Evolutionary conservation across 2,797 vertebrate genomes (phyloP).

Genomic region (Hydrophis major): DNA sequence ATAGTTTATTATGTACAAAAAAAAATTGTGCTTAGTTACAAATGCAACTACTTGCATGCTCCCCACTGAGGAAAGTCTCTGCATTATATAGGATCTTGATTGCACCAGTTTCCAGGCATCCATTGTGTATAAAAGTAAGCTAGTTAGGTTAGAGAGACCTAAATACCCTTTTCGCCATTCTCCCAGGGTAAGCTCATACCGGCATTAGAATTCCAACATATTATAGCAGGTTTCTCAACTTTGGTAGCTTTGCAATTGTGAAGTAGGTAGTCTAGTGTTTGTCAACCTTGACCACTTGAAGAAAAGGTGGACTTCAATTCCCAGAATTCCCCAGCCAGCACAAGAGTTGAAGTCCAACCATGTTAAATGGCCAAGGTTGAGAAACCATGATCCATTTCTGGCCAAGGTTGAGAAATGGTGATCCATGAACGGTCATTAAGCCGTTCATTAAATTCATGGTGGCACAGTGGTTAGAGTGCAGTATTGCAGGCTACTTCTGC

Average conservation of each 20-base stretch:
- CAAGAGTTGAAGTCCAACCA: neutral
- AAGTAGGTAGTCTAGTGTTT: neutral
- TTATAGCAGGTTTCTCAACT: neutral
- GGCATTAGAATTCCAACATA: neutral
- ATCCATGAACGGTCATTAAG: too few species aligned
- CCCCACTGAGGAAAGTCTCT: neutral
- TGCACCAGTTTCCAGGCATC: neutral
- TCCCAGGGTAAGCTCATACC: neutral
- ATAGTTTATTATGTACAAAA: neutral
- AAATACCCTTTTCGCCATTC: neutral
- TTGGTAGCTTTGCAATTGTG: neutral
- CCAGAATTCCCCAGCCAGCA: neutral
- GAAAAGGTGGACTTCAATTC: neutral
- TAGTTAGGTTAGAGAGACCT: neutral
- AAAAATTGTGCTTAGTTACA: neutral
- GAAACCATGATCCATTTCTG: too few species aligned
- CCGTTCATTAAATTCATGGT: too few species aligned
- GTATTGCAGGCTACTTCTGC: too few species aligned
- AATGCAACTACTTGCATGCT: slow-evolving; percentile 5
- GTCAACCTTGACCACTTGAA: neutral
- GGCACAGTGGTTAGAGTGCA: too few species aligned
- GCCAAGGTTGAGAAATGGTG: too few species aligned
- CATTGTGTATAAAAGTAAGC: neutral
- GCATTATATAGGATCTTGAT: neutral
- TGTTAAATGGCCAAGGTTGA: neutral